Percentiles rank a stretch among this genome's conserved stretches.
Conservation (phyloP, 2,113 vertebrate species). For the Myiopsitta monachus region DNA sequence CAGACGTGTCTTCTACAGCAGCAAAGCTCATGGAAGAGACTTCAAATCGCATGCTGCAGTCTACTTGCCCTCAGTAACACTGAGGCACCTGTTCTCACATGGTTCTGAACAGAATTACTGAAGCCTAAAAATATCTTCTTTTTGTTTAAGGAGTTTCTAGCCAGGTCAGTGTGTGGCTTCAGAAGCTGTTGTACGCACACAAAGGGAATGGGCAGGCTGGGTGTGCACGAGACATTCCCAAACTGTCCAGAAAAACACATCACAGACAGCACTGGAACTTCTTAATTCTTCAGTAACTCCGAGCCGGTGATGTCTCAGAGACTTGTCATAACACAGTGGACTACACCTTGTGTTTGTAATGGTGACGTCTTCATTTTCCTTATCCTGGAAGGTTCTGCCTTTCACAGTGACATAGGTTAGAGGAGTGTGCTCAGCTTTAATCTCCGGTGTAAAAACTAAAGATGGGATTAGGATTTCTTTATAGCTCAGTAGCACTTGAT, state of each 20-base stretch:
- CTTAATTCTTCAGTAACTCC: not conserved
- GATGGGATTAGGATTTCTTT: not conserved
- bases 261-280: not conserved
- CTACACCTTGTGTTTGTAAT: not conserved
- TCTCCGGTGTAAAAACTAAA: not conserved
- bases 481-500: not conserved
- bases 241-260: not conserved
- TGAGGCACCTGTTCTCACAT: not conserved
- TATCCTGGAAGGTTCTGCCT: not conserved
- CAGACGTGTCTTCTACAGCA: not conserved
- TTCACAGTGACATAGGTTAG: not conserved
- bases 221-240: not conserved
- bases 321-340: not conserved
- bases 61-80: not conserved
- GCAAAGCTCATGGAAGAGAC: not conserved
- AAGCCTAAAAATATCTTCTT: not conserved
- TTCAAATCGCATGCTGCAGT: not conserved
- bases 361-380: not conserved
- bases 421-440: not conserved
- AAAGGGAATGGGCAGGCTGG: not conserved
- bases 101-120: not conserved
- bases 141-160: not conserved
- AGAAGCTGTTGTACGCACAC: not conserved
- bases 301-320: not conserved
- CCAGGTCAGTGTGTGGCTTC: not conserved